A percentile compares a stretch with the other conserved stretches of the same genome.
These are phyloP conservation scores for Ophiothrix spiculata DNA, from an alignment of 35 echinoderm and acorn worm species.

Conservation along the genomic window DNA sequence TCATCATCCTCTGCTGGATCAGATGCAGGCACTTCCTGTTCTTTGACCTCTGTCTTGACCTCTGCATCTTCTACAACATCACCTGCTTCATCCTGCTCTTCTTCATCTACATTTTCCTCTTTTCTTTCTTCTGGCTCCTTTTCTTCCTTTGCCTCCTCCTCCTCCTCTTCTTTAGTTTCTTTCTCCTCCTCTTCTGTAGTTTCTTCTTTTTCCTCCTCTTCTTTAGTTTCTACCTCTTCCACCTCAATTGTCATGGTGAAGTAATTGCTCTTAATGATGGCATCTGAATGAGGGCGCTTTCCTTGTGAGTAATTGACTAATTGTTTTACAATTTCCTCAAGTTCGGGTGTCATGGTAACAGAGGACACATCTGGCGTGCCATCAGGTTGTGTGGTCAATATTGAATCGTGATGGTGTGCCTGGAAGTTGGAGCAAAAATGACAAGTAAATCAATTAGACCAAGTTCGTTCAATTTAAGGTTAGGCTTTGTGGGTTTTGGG, in stretches of 20 bases:
- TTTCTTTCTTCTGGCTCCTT: background rate
- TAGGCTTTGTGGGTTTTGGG: no score
- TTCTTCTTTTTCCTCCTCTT: background rate
- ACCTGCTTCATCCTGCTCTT: background rate
- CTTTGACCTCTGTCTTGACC: background rate
- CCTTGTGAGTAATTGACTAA: slow-evolving; percentile 19
- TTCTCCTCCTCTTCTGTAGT: background rate
- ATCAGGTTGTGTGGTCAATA: slow-evolving; percentile 17
- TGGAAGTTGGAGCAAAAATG: no score
- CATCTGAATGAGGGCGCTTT: slow-evolving; percentile 16
- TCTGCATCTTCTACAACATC: background rate
- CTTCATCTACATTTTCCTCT: no score
- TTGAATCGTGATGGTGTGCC: no score
- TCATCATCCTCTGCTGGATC: background rate
- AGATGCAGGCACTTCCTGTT: background rate
- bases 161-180: background rate
- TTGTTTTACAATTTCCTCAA: slow-evolving; percentile 7
- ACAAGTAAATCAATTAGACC: no score
- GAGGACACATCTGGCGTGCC: slow-evolving; percentile 23
- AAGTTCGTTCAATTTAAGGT: no score
- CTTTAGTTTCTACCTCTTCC: background rate
- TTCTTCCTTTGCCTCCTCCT: background rate
- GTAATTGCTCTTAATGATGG: background rate
- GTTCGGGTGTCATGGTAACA: background rate
- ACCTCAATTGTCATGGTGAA: background rate